These are phyloP conservation scores for Apis laboriosa DNA, from an alignment of 1,140 invertebrate species.

Conservation along the genomic window DNA sequence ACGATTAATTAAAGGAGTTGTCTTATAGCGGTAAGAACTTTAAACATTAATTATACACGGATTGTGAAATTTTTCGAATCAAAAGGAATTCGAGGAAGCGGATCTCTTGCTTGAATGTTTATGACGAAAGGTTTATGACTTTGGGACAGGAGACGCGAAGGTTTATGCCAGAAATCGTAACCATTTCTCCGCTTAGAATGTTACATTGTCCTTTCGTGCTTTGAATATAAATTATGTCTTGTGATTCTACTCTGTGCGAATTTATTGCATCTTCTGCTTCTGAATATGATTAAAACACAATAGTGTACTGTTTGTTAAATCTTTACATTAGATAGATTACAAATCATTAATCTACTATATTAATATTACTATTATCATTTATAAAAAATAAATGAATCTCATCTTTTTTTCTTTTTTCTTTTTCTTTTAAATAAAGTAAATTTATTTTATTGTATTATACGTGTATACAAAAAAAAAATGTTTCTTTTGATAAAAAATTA, in stretches of 20 bases:
- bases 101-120: neutral
- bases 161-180: constrained; percentile 4
- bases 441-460: too few relatives aligned
- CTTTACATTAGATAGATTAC: neutral
- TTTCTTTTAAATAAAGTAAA: too few relatives aligned
- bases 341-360: too few relatives aligned
- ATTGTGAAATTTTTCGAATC: neutral
- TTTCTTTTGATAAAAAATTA: too few relatives aligned
- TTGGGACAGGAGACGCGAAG: neutral
- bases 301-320: neutral
- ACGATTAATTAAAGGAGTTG: too few relatives aligned
- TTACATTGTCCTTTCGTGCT: neutral
- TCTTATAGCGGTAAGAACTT: neutral
- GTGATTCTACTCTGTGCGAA: neutral
- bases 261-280: neutral
- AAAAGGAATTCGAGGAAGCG: neutral
- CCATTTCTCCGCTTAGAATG: neutral
- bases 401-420: too few relatives aligned
- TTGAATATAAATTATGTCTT: neutral
- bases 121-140: neutral
- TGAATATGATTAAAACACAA: neutral
- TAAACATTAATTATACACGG: neutral
- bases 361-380: too few relatives aligned
- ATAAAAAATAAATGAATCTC: too few relatives aligned
- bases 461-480: too few relatives aligned